Evolutionary conservation across 2,113 vertebrate genomes (phyloP).

Genomic region (Alosa alosa): DNA sequence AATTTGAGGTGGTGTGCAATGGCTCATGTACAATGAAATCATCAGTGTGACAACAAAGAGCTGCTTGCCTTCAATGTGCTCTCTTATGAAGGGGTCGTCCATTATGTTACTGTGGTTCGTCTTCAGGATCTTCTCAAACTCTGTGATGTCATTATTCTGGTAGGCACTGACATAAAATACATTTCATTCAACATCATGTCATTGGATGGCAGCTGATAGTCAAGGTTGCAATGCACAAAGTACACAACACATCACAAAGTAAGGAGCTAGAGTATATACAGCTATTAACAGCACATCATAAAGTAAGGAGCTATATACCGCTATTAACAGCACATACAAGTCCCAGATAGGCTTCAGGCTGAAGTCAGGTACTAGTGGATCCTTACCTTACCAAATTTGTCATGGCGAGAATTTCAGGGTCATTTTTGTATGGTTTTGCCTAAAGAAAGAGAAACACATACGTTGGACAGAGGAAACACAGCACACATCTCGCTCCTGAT

Average conservation of each 20-base stretch:
- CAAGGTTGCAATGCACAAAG: background rate
- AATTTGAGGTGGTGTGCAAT: no score
- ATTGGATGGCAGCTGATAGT: background rate
- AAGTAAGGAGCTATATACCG: background rate
- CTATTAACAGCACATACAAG: background rate
- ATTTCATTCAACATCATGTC: background rate
- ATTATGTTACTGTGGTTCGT: slow-evolving; percentile 99
- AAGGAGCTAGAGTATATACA: background rate
- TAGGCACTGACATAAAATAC: slow-evolving; percentile 84
- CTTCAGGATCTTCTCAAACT: slow-evolving; percentile 99
- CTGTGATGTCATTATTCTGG: slow-evolving; percentile 99
- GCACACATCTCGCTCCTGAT: no score
- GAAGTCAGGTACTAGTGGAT: background rate
- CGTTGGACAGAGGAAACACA: background rate
- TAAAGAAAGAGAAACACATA: slow-evolving; percentile 64
- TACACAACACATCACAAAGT: background rate
- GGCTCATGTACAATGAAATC: no score
- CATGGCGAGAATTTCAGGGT: slow-evolving; percentile 99
- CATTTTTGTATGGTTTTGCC: slow-evolving; percentile 99
- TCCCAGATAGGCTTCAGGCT: background rate
- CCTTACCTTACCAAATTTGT: slow-evolving; percentile 99
- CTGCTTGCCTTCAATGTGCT: slow-evolving; percentile 96
- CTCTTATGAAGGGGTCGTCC: slow-evolving; percentile 98
- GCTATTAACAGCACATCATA: background rate
- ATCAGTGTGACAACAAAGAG: background rate